A percentile compares a stretch with the other conserved stretches of the same genome.
phyloP scores from a whole-genome alignment of 2,113 vertebrate species.

The Pseudopodoces humilis region DNA sequence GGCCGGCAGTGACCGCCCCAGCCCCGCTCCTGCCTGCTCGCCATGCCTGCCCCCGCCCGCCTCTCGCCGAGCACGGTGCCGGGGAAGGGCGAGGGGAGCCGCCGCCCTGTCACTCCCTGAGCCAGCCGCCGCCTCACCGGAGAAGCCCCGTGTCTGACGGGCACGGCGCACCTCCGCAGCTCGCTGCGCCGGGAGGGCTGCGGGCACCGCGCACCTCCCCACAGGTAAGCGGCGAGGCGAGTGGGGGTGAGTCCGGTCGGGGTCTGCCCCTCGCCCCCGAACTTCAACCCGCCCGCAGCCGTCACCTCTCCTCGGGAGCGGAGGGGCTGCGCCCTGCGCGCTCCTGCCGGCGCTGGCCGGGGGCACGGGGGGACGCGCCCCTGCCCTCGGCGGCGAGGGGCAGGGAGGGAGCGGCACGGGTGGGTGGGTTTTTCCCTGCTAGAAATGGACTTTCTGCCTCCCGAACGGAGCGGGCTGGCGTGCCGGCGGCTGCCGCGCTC shows the following conservation, averaged over 20 bases:
- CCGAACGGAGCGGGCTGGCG: background rate
- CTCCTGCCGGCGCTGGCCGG: background rate
- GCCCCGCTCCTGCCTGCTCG: background rate
- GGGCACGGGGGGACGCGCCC: background rate
- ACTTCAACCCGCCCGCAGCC: background rate
- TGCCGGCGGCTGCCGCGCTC: background rate
- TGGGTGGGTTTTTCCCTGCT: background rate
- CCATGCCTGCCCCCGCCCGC: constrained; percentile 12
- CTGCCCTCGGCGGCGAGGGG: background rate
- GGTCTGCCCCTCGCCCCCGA: background rate
- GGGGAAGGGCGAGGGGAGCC: background rate
- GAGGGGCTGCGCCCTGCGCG: background rate
- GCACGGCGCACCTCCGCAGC: background rate
- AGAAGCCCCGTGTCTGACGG: background rate
- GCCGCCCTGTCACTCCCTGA: background rate
- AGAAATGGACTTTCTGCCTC: background rate
- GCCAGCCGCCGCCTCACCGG: background rate
- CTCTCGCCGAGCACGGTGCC: background rate
- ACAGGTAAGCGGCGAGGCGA: background rate
- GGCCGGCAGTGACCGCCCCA: constrained; percentile 1
- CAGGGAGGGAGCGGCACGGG: background rate
- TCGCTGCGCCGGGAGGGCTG: background rate
- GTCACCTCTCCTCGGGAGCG: background rate
- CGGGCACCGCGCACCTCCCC: background rate
- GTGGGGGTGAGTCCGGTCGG: background rate